Percentiles rank a stretch among this genome's conserved stretches.
These are phyloP conservation scores for Cebus imitator DNA, from an alignment of 2,113 vertebrate genomes.

Conservation along the genomic window DNA sequence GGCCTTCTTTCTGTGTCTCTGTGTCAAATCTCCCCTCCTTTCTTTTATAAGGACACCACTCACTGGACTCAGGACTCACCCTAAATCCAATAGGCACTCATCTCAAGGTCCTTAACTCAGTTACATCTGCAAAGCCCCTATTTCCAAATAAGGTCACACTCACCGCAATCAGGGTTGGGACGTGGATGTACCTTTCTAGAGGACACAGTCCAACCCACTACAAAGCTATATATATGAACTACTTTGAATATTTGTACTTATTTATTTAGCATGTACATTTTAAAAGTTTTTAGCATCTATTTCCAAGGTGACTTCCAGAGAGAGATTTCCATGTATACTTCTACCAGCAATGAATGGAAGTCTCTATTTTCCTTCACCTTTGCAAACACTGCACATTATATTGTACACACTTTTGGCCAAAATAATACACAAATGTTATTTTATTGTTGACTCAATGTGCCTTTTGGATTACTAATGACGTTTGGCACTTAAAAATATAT, in stretches of 20 bases:
- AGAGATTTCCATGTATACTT: neutral
- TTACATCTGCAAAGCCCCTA: neutral
- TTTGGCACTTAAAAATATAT: neutral
- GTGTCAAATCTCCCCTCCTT: neutral
- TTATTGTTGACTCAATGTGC: neutral
- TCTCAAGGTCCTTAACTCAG: neutral
- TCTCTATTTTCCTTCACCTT: neutral
- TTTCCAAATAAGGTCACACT: neutral
- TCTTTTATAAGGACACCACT: neutral
- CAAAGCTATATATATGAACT: neutral
- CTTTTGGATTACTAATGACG: neutral
- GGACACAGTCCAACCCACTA: neutral
- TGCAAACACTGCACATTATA: neutral
- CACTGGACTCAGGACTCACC: neutral
- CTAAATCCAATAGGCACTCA: neutral
- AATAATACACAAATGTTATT: neutral
- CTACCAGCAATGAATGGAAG: neutral
- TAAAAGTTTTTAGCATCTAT: neutral
- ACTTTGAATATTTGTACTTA: neutral
- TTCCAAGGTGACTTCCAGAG: neutral
- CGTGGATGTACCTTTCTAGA: neutral
- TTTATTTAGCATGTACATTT: neutral
- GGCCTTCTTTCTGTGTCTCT: neutral
- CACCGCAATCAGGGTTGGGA: neutral
- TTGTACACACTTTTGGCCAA: neutral